A percentile compares a stretch with the other conserved stretches of the same genome.
Evolutionary conservation across 2,888 invertebrate genomes (phyloP).

Genomic region (Drosophila neotestacea): DNA sequence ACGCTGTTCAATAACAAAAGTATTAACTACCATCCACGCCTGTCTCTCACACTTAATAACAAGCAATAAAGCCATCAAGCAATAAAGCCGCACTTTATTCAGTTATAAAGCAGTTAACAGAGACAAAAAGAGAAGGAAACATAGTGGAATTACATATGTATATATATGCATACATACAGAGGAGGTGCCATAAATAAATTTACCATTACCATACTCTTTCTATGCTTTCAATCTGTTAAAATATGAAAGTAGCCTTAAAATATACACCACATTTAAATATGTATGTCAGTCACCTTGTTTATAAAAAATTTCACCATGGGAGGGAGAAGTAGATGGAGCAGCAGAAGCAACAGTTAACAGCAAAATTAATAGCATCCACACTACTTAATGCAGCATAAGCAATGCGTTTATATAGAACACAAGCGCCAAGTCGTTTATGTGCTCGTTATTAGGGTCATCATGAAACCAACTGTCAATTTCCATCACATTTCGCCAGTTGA

Average conservation of each 20-base stretch:
- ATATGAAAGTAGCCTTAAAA: too few species aligned
- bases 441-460: constrained; percentile 46
- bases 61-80: constrained; percentile 44
- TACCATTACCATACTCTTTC: too few species aligned
- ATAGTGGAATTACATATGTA: too few species aligned
- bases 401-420: constrained; percentile 79
- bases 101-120: constrained; percentile 55
- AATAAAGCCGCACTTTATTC: constrained; percentile 69
- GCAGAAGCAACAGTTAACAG: constrained; percentile 31
- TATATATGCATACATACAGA: too few species aligned
- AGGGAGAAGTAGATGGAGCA: constrained; percentile 1
- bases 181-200: too few species aligned
- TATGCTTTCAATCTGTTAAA: too few species aligned
- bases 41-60: constrained; percentile 26
- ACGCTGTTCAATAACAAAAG: constrained; percentile 71
- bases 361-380: constrained; percentile 9
- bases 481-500: constrained; percentile 80
- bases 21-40: constrained; percentile 50
- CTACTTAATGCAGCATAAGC: constrained; percentile 70
- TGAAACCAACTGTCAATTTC: constrained; percentile 69
- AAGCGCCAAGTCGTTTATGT: constrained; percentile 76
- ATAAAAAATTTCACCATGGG: too few species aligned
- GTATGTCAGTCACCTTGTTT: too few species aligned
- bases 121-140: not conserved
- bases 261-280: too few species aligned